Conservation (phyloP, 2,797 vertebrate genomes). For the Thaleichthys pacificus region DNA sequence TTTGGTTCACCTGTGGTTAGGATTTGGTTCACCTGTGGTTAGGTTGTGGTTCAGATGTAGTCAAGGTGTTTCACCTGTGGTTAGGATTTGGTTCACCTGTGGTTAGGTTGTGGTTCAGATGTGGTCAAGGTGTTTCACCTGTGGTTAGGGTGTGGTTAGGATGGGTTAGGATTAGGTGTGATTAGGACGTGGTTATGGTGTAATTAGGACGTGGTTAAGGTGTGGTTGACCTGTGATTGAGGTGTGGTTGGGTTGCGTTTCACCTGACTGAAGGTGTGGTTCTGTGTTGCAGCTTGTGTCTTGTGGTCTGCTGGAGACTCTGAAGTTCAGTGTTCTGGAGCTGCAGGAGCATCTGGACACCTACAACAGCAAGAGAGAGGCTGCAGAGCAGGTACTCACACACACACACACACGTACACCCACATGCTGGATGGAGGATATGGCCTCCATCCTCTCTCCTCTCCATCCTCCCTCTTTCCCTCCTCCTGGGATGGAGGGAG, state of each 20-base stretch:
- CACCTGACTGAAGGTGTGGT: conserved; percentile 44
- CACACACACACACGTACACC: conserved; percentile 61
- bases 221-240: not conserved
- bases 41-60: too few species aligned
- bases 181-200: too few species aligned
- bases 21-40: too few species aligned
- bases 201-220: too few species aligned
- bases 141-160: too few species aligned
- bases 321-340: conserved; percentile 98
- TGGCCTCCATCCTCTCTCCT: not conserved
- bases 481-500: conserved; percentile 1
- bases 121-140: too few species aligned
- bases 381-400: conserved; percentile 86
- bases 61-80: too few species aligned
- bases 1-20: too few species aligned
- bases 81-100: too few species aligned
- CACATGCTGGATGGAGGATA: not conserved
- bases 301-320: conserved; percentile 91
- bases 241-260: not conserved
- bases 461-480: not conserved
- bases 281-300: conserved; percentile 84
- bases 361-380: conserved; percentile 91
- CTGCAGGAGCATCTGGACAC: conserved; percentile 98
- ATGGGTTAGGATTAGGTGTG: too few species aligned
- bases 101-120: too few species aligned